A percentile compares a stretch with the other conserved stretches of the same genome.
These are phyloP conservation scores for Knipowitschia caucasica DNA, from an alignment of 2,797 vertebrate genomes.

Conservation along the genomic window DNA sequence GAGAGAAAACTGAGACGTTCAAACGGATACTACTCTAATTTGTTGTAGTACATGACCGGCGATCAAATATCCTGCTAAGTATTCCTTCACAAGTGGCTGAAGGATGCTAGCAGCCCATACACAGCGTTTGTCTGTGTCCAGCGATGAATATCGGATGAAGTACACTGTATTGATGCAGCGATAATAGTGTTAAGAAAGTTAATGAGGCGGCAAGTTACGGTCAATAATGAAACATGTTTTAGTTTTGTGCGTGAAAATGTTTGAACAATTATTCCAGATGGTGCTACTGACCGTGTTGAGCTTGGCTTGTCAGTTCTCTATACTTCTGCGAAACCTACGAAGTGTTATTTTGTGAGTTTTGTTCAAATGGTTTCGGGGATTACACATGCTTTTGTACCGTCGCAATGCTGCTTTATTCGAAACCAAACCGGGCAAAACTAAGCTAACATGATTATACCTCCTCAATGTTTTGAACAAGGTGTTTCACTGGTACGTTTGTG, in stretches of 20 bases:
- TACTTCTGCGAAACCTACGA: slow-evolving; percentile 28
- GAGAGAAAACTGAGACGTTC: slow-evolving; percentile 37
- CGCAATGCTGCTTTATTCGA: slow-evolving; percentile 27
- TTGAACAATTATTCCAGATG: slow-evolving; percentile 19
- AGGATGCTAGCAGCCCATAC: neutral
- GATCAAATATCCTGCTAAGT: slow-evolving; percentile 29
- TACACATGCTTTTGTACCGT: slow-evolving; percentile 24
- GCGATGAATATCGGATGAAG: slow-evolving; percentile 14
- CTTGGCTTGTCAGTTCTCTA: slow-evolving; percentile 4
- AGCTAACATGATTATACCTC: slow-evolving; percentile 20
- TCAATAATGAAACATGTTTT: neutral
- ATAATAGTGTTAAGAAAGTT: slow-evolving; percentile 16
- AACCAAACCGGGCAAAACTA: slow-evolving; percentile 27
- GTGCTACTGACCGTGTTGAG: slow-evolving; percentile 21
- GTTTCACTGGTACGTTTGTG: slow-evolving; percentile 4
- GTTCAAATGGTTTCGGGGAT: slow-evolving; percentile 6
- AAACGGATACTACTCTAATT: slow-evolving; percentile 21
- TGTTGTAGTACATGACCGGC: slow-evolving; percentile 21
- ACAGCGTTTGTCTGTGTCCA: slow-evolving; percentile 10
- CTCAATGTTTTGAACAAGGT: slow-evolving; percentile 1
- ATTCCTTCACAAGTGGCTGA: neutral
- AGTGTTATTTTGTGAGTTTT: slow-evolving; percentile 34
- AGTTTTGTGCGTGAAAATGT: slow-evolving; percentile 3
- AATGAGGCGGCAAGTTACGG: neutral
- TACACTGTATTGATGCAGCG: slow-evolving; percentile 37